Evolutionary conservation across 2,113 vertebrate genomes (phyloP), one percentile per base, ranked within the genome.

Genomic region (Datnioides undecimradiatus): DNA sequence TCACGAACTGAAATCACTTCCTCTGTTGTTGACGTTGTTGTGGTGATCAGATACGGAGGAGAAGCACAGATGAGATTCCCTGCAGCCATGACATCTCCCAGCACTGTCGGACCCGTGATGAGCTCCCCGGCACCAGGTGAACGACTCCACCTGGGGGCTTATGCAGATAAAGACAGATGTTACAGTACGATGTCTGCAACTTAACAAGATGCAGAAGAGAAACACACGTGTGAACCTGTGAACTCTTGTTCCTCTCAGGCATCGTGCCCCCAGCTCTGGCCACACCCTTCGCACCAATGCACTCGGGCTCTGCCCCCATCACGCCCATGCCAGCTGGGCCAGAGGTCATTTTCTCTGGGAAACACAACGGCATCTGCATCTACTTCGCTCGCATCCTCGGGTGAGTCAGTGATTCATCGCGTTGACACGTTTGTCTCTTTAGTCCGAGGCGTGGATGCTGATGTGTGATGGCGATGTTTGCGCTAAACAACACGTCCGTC

Each of bases 11-110:
- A 83, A 48, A 13, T 0, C 17, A 10, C 1, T 14, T 63, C 3
- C 17, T 57, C 33, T 69, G 8, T 75, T 69, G 1, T 25, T 74
- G 6, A 29, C 65, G 8, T 75, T 69, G 1, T 25, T 74, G 6
- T 43, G 11, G 3, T 43, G 13, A 64, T 60, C 66, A 99, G 98
- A 88, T 99, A 99, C 13, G 98, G 98, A 27, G 97, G 98, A 83
- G 98, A 99, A 91, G 96, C 98, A 52, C 98, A 99, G 90, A 97
- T 99, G 97, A 95, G 97, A 76, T 97, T 99, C 86, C 96, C 97
- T 0, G 90, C 97, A 51, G 88, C 96, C 63, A 79, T 97, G 48
- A 82, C 94, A 1, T 84, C 95, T 77, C 95, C 97, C 11, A 96
- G 96, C 76, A 98, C 92, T 0, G 92, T 97, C 8, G 96, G 96